Evolutionary conservation across 2,113 vertebrate species (phyloP), one percentile per base, ranked within the genome.

Genomic region (Python bivittatus): DNA sequence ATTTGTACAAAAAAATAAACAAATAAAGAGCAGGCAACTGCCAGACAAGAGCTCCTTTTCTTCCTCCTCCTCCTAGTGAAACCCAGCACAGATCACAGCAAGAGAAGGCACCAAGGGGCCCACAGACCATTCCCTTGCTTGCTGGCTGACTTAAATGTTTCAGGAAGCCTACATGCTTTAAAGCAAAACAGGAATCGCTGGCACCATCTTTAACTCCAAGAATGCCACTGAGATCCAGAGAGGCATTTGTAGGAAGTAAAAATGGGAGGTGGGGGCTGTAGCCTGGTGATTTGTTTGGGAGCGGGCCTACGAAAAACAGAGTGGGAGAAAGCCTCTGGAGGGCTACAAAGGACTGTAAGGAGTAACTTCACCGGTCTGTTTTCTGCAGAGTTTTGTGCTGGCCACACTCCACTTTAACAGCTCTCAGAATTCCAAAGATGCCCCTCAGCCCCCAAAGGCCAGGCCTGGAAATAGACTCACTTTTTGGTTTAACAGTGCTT

Each of bases 401-500:
- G n/a, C 15, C 68, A 20, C 4, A 15, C 15, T 79, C 17, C 33
- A 38, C 68, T 79, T 33, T 38, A 79, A 79, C 68, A 38, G 33
- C 33, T 22, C 17, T 38, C 68, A 38, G 38, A 38, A 79, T 38
- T 20, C 17, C 33, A 38, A 72, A 72, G 15, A 72, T 7, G n/a
- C 68, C n/a, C 48, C 13, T 38, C 68, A 72, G 33, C n/a, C 68
- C 68, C 15, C n/a, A 79, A 79, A 79, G 68, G 20, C 68, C 33
- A 72, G 15, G 29, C n/a, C 68, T 79, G 33, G 68, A 79, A 33
- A 38, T 2, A 22, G 12, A 29, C 96, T 96, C 97, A 99, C 99
- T 98, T 99, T 99, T 92, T 99, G 99, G 94, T 99, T 99, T 48
- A 99, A 98, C 52, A 99, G 97, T 0, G 99, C 99, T 92, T 99